Base-by-base conservation (phyloP, 2,113 vertebrate genomes). In the Gobiocypris rarus region DNA sequence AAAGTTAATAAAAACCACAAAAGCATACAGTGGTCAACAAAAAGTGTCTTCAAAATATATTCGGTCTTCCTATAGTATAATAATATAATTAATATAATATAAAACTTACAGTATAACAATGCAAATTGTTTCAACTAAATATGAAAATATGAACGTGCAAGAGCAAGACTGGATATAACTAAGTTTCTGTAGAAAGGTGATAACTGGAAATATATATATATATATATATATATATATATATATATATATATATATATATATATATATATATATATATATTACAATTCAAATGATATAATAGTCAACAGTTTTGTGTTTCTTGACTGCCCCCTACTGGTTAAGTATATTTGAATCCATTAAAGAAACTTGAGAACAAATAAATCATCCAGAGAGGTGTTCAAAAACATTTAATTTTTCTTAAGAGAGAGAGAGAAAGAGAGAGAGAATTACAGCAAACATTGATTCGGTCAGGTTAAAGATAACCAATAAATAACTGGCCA, bases 401-500 rank as follows among this genome's bases (percentile, higher is more conserved):
- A 92, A 91, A 91, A 75, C 88, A 90, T 94, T 95, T 93, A 92
- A 92, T 94, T 89, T 88, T 86, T 87, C 91, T 90, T 87, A 91
- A 88, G 89, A 77, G 90, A 90, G 58, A 86, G 90, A 90, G 58
- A 90, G 58, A 86, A 90, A 90, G 58, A 87, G 82, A 87, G 71
- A 86, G 19, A 69, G 59, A 86, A 89, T 93, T 93, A 94, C 92
- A 95, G 90, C 92, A 92, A 90, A 92, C 90, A 91, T 85, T 84
- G 90, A 91, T 94, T 91, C 89, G 86, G 89, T 91, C 73, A 74
- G 91, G 89, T 91, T 93, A 90, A 89, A 92, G 88, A 89, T 90
- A 85, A 93, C 93, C 90, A 94, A 94, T 94, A 94, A 94, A 95
- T 94, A 94, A 94, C 91, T 93, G 93, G 91, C 92, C 91, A 88